Conservation (phyloP, 2,888 invertebrate species). For the Cynaeus angustus region DNA sequence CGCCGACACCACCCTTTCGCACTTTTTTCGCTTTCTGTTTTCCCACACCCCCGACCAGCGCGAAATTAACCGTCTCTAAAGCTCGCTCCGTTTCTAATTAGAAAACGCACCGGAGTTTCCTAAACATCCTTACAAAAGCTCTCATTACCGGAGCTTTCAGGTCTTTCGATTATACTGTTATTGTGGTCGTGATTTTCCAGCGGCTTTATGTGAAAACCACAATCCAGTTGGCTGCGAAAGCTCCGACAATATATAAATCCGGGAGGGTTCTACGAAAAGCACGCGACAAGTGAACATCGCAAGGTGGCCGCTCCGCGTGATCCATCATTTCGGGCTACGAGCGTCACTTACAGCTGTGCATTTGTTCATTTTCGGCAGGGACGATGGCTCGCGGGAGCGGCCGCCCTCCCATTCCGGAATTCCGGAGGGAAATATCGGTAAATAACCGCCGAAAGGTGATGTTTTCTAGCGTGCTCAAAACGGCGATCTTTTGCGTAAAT, state of each 20-base stretch:
- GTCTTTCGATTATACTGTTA: conserved; percentile 22
- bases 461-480: not conserved
- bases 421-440: no score
- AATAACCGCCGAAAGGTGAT: no score
- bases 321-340: conserved; percentile 25
- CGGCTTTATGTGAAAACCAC: conserved; percentile 15
- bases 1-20: not conserved
- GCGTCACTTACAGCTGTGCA: conserved; percentile 42
- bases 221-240: conserved; percentile 26
- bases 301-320: conserved; percentile 34
- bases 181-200: conserved; percentile 21
- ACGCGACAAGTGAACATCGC: conserved; percentile 40
- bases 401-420: not conserved
- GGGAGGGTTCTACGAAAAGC: not conserved
- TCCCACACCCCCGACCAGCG: not conserved
- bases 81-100: conserved; percentile 15
- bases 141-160: conserved; percentile 22
- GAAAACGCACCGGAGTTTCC: conserved; percentile 18
- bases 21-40: not conserved
- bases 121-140: conserved; percentile 17
- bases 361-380: conserved; percentile 26
- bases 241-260: conserved; percentile 16
- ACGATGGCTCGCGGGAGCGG: not conserved
- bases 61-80: conserved; percentile 4
- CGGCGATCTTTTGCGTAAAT: not conserved